Conservation (phyloP, 2,888 invertebrate species). For the Galeruca laticollis region DNA sequence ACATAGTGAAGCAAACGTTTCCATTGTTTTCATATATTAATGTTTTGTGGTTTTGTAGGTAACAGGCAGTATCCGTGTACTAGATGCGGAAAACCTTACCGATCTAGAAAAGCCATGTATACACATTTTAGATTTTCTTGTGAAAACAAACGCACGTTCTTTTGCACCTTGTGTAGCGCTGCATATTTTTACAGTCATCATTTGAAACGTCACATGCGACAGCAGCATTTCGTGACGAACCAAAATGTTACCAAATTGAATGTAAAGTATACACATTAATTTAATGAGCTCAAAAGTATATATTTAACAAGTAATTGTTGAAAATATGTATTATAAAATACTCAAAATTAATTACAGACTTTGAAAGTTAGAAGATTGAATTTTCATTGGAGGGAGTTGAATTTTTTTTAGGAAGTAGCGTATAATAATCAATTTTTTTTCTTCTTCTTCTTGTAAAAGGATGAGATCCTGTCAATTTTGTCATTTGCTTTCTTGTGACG, state of each 20-base stretch:
- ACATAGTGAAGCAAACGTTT: slow-evolving; percentile 9
- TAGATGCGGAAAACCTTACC: slow-evolving; percentile 55
- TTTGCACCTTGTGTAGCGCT: slow-evolving; percentile 54
- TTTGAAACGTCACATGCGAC: slow-evolving; percentile 52
- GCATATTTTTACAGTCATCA: slow-evolving; percentile 58
- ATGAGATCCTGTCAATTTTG: no score
- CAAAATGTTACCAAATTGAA: slow-evolving; percentile 11
- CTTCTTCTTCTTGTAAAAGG: no score
- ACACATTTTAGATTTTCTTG: slow-evolving; percentile 56
- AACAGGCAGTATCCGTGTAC: slow-evolving; percentile 48
- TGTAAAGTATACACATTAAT: not conserved
- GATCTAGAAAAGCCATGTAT: slow-evolving; percentile 57
- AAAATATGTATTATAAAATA: no score
- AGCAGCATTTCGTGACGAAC: slow-evolving; percentile 33
- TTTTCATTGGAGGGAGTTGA: no score
- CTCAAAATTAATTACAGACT: no score
- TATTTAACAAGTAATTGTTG: no score
- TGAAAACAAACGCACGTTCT: slow-evolving; percentile 56
- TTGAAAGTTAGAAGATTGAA: no score
- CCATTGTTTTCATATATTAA: not conserved
- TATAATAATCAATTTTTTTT: no score
- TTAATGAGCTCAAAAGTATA: not conserved
- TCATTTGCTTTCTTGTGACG: no score
- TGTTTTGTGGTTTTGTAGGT: slow-evolving; percentile 26
- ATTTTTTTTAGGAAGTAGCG: no score